These are phyloP conservation scores for Acridotheres tristis DNA, from an alignment of 2,797 vertebrate genomes.

Conservation along the genomic window DNA sequence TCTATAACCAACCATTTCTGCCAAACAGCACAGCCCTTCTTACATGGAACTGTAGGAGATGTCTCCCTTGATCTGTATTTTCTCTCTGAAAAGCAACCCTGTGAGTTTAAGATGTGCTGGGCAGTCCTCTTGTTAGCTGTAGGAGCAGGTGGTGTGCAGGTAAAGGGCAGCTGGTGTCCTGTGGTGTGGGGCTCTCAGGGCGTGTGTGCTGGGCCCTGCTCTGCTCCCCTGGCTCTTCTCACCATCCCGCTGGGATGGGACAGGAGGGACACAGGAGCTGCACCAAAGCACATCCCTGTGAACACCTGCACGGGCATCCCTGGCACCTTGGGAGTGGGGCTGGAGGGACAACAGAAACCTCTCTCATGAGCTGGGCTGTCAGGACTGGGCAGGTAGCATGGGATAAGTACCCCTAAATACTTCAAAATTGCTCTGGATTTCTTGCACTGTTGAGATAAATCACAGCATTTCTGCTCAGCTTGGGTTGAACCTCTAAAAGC, in stretches of 20 bases:
- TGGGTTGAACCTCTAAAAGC: not conserved
- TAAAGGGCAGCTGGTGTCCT: not conserved
- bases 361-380: not conserved
- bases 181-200: not conserved
- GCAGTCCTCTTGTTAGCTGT: not conserved
- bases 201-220: not conserved
- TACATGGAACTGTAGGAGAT: not conserved
- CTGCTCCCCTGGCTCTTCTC: not conserved
- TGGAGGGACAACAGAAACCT: not conserved
- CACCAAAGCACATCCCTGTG: not conserved
- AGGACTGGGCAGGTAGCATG: not conserved
- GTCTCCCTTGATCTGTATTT: not conserved
- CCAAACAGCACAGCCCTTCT: not conserved
- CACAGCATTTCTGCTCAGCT: not conserved
- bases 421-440: not conserved
- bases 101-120: not conserved
- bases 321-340: not conserved
- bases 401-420: not conserved
- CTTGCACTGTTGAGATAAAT: not conserved
- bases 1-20: not conserved
- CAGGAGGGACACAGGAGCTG: rapidly evolving
- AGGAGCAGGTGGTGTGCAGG: not conserved
- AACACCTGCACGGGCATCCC: rapidly evolving
- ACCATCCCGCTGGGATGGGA: rapidly evolving
- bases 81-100: not conserved